phyloP scores from a whole-genome alignment of 2,888 invertebrate species.

The Bellardia bayeri region DNA sequence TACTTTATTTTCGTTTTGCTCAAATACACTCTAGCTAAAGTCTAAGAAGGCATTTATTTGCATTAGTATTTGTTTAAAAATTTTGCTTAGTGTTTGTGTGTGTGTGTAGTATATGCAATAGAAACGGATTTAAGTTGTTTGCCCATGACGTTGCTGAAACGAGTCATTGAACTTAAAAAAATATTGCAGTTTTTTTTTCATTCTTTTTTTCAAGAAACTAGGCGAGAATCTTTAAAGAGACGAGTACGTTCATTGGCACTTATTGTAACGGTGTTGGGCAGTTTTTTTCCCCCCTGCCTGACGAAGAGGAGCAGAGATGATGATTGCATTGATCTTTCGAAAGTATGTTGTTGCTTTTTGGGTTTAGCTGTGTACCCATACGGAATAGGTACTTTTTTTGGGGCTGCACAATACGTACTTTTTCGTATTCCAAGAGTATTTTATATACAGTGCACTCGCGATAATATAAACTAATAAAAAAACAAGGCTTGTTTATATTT shows the following conservation, averaged over 20 bases:
- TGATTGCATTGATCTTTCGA: constrained; percentile 39
- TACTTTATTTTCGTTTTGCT: constrained; percentile 7
- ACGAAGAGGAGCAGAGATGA: background rate
- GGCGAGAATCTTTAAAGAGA: constrained; percentile 69
- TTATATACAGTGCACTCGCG: no score
- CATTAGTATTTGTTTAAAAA: constrained; percentile 21
- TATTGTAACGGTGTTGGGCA: constrained; percentile 67
- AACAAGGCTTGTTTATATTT: no score
- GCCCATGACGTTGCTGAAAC: constrained; percentile 80
- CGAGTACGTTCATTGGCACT: constrained; percentile 72
- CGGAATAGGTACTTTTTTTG: background rate
- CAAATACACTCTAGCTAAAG: constrained; percentile 48
- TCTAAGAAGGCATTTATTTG: constrained; percentile 16
- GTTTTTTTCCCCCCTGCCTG: background rate
- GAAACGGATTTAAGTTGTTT: constrained; percentile 73
- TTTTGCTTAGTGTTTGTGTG: constrained; percentile 6
- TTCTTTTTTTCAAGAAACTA: constrained; percentile 70
- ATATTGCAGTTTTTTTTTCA: constrained; percentile 49
- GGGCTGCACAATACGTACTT: background rate
- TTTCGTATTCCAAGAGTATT: background rate
- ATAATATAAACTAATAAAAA: no score
- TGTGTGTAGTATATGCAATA: constrained; percentile 33
- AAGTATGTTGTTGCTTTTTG: background rate
- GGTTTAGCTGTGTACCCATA: background rate
- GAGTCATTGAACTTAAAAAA: constrained; percentile 81